These are phyloP conservation scores for Archocentrus centrarchus DNA, from an alignment of 2,113 vertebrate species.

Conservation along the genomic window DNA sequence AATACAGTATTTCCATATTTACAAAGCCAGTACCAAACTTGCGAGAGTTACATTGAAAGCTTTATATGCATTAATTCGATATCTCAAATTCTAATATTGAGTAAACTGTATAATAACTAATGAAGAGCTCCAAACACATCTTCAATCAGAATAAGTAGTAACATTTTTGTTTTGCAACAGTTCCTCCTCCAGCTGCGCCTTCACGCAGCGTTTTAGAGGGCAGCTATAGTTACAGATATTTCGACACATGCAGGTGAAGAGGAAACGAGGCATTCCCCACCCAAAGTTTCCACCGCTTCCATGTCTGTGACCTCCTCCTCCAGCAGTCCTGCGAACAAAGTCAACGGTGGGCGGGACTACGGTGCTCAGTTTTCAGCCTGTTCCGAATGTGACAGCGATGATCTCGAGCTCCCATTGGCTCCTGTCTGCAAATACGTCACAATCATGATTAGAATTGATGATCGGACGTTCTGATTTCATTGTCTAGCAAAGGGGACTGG, in stretches of 20 bases:
- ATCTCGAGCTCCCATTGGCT: constrained; percentile 88
- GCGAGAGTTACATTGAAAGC: too few relatives aligned
- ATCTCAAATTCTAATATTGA: too few relatives aligned
- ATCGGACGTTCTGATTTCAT: constrained; percentile 98
- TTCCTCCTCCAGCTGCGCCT: not conserved
- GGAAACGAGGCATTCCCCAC: not conserved
- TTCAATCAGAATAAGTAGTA: not conserved
- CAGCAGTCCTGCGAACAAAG: constrained; percentile 71
- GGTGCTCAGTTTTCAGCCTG: constrained; percentile 72
- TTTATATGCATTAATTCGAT: too few relatives aligned
- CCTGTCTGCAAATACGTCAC: constrained; percentile 92
- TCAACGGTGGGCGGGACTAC: constrained; percentile 80
- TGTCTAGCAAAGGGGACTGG: constrained; percentile 91
- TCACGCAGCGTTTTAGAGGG: not conserved
- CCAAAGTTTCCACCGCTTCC: constrained; percentile 38
- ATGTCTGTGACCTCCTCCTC: constrained; percentile 70
- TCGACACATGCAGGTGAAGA: not conserved
- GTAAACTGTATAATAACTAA: not conserved
- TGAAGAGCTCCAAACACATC: not conserved
- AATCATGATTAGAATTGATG: constrained; percentile 99
- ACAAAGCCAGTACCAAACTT: not conserved
- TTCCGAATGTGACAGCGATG: constrained; percentile 79
- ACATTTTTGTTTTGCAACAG: not conserved
- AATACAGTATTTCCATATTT: not conserved
- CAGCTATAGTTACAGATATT: not conserved